phyloP scores from a whole-genome alignment of 2,113 vertebrate genomes.

The Pseudolaguvia tuberculata region DNA sequence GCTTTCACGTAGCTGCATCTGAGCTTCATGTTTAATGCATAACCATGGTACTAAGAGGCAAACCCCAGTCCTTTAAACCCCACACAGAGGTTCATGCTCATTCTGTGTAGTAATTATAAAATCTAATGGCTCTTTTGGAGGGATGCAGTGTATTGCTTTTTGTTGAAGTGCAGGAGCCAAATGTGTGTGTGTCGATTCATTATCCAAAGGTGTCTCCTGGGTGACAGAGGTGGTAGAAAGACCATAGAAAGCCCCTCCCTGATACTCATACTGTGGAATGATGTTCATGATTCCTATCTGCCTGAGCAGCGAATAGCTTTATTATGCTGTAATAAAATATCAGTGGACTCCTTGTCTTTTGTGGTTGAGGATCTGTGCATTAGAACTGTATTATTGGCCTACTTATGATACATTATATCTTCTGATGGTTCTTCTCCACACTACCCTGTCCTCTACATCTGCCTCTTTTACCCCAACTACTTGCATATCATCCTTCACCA shows the following conservation, averaged over 20 bases:
- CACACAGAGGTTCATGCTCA: slow-evolving; percentile 47
- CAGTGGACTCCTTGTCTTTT: neutral
- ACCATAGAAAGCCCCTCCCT: slow-evolving; percentile 4
- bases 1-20: slow-evolving; percentile 69
- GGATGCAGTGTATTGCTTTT: slow-evolving; percentile 57
- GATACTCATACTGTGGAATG: slow-evolving; percentile 27
- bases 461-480: too few species aligned
- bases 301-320: slow-evolving; percentile 5
- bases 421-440: too few species aligned
- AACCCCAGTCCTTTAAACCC: slow-evolving; percentile 37
- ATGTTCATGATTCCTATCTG: slow-evolving; percentile 13
- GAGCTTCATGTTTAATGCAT: slow-evolving; percentile 78
- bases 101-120: slow-evolving; percentile 71
- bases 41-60: slow-evolving; percentile 58
- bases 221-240: slow-evolving; percentile 29
- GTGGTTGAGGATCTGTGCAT: neutral
- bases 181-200: slow-evolving; percentile 68
- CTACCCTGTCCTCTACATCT: too few species aligned
- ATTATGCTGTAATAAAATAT: neutral
- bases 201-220: slow-evolving; percentile 53
- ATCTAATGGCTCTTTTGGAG: slow-evolving; percentile 71
- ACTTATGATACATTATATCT: neutral
- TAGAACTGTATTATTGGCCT: neutral
- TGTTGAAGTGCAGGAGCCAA: slow-evolving; percentile 68
- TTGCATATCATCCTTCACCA: too few species aligned